phyloP scores from a whole-genome alignment of 1,140 invertebrate species.

The Drosophila nigrodunni region DNA sequence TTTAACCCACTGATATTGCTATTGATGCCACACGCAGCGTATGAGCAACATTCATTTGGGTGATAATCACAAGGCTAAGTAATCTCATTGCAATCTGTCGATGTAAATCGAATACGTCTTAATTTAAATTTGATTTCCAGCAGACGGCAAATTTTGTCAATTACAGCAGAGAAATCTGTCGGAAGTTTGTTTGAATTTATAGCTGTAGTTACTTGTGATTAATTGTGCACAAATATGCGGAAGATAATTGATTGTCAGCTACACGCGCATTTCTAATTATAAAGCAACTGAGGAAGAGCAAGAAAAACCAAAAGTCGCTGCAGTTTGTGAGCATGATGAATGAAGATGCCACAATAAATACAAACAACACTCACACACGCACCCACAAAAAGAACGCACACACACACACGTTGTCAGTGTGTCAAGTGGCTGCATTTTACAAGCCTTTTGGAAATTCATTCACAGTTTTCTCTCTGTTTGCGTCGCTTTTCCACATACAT shows the following conservation, averaged over 20 bases:
- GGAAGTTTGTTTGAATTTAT: neutral
- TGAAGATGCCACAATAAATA: slow-evolving; percentile 48
- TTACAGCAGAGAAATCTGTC: neutral
- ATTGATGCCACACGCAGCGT: slow-evolving; percentile 22
- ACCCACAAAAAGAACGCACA: slow-evolving; percentile 2
- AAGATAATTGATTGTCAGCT: slow-evolving; percentile 36
- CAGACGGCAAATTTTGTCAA: neutral
- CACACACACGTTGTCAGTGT: slow-evolving; percentile 26
- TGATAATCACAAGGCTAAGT: neutral
- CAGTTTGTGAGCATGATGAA: slow-evolving; percentile 52
- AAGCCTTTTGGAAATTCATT: slow-evolving; percentile 39
- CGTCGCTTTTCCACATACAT: slow-evolving; percentile 23
- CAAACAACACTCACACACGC: slow-evolving; percentile 2
- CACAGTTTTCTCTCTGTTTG: slow-evolving; percentile 31
- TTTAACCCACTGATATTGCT: slow-evolving; percentile 3
- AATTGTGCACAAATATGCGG: slow-evolving; percentile 38
- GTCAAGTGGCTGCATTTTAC: slow-evolving; percentile 65
- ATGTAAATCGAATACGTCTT: neutral
- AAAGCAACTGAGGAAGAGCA: slow-evolving; percentile 8
- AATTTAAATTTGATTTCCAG: neutral
- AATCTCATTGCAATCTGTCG: neutral
- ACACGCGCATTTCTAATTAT: slow-evolving; percentile 51
- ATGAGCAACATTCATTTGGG: slow-evolving; percentile 34
- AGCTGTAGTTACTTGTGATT: slow-evolving; percentile 20
- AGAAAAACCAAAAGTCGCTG: neutral